Evolutionary conservation across 2,888 invertebrate genomes (phyloP), one percentile per base, ranked within the genome.

Genomic region (Phasia obesa): DNA sequence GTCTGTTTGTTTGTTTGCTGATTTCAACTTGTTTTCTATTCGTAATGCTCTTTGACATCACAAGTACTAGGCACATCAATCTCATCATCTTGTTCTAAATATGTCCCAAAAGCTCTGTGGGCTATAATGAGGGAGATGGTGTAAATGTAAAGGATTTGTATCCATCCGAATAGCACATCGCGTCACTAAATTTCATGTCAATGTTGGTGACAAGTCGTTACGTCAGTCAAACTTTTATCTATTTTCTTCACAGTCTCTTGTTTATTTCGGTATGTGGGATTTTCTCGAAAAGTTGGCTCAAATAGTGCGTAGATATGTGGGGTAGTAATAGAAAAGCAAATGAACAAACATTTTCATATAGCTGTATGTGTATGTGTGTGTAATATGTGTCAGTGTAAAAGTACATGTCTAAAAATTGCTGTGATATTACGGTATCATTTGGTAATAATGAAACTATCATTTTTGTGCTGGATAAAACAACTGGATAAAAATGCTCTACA

Each of bases 211-310:
- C 70, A 79, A 65, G 79, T 79, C 60, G 65, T 62, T 65, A 71
- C 65, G 31, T 75, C 71, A 83, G 31, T 75, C 71, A 83, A 71
- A 49, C 79, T 71, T 79, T 57, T 79, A 79, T 79, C 65, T 70
- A 42, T 60, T 70, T 65, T 44, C 31, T 19, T 44, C 15, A 19
- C n/a, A 74, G 13, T 19, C 35, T 7, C 13, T 57, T 47, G 31
- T 17, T 51, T 55, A 47, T 53, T 49, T 3, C 17, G n/a, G 21
- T 44, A 31, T 55, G 49, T 51, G 17, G 38, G 19, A 23, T 23
- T 19, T 59, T 38, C 7, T 51, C 31, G 17, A 57, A 51, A 38
- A 42, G n/a, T 11, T 15, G 21, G 23, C 19, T 35, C 19, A 44
- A 65, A 59, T 49, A 57, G 31, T 51, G 35, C 23, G 9, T 25